phyloP scores from a whole-genome alignment of 2,888 invertebrate genomes.

The Eupithecia vulgata region DNA sequence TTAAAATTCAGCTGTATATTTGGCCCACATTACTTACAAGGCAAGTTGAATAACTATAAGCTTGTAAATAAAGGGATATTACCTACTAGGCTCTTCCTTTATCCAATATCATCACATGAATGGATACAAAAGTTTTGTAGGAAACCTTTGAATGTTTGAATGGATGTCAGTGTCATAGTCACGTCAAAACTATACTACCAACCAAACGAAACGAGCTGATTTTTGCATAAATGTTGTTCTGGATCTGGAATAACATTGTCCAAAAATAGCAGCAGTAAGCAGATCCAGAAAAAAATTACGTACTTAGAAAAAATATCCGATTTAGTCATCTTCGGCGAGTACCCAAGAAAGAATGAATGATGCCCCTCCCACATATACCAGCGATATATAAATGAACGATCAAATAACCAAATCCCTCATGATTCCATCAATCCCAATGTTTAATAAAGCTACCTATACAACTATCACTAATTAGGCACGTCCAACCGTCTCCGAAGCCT shows the following conservation, averaged over 20 bases:
- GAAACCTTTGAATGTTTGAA: no score
- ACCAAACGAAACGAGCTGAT: no score
- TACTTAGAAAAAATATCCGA: no score
- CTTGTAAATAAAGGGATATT: neutral
- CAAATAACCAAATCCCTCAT: neutral
- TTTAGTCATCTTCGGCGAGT: no score
- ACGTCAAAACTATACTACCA: no score
- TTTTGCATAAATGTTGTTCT: neutral
- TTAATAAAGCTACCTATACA: slow-evolving; percentile 39
- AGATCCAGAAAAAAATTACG: no score
- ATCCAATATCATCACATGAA: neutral
- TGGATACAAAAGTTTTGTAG: neutral
- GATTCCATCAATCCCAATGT: neutral
- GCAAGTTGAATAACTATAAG: no score
- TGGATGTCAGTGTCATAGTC: no score
- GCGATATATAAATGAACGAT: neutral
- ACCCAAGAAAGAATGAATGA: neutral
- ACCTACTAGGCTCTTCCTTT: neutral
- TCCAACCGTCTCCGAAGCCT: slow-evolving; percentile 57
- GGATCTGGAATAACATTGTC: no score
- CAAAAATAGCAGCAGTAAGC: no score
- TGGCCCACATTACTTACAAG: no score
- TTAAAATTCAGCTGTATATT: no score
- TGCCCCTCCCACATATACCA: neutral
- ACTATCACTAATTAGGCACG: slow-evolving; percentile 61